Evolutionary conservation across 92 coral and sea anemone species (phyloP).

Genomic region (Paragorgia papillata): DNA sequence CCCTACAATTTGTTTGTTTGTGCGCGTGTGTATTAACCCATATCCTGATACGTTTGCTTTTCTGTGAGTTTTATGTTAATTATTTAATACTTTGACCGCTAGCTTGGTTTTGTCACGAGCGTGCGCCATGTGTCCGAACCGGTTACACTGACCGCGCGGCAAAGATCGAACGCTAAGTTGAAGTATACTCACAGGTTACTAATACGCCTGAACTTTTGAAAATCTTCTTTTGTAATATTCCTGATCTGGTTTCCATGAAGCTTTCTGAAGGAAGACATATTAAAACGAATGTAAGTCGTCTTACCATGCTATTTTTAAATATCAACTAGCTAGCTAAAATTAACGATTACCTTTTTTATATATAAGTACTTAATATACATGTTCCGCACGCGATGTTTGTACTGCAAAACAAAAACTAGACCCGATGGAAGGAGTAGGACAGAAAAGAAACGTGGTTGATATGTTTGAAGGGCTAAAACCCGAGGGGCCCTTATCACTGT

Average conservation of each 20-base stretch:
- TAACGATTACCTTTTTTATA: neutral
- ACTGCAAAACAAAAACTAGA: neutral
- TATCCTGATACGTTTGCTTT: too few species aligned
- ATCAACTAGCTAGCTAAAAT: conserved; percentile 15
- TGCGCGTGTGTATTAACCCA: too few species aligned
- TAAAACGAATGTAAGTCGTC: neutral
- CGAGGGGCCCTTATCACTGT: conserved; percentile 6
- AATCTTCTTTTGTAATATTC: conserved; percentile 5
- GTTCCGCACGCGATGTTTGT: too few species aligned
- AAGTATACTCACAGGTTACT: conserved; percentile 21
- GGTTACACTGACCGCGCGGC: neutral
- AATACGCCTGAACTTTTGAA: neutral
- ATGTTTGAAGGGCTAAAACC: conserved; percentile 21
- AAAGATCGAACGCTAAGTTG: neutral
- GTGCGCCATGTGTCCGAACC: neutral
- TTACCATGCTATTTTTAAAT: neutral
- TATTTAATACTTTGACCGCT: too few species aligned
- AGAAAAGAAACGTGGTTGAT: too few species aligned
- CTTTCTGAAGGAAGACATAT: neutral
- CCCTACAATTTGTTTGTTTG: too few species aligned
- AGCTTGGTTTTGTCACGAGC: too few species aligned
- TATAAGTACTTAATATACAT: too few species aligned
- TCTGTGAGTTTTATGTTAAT: too few species aligned
- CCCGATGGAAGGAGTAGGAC: too few species aligned
- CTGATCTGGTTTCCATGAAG: conserved; percentile 2